Base-by-base conservation (phyloP, 2,113 vertebrate genomes). In the Aptenodytes patagonicus region DNA sequence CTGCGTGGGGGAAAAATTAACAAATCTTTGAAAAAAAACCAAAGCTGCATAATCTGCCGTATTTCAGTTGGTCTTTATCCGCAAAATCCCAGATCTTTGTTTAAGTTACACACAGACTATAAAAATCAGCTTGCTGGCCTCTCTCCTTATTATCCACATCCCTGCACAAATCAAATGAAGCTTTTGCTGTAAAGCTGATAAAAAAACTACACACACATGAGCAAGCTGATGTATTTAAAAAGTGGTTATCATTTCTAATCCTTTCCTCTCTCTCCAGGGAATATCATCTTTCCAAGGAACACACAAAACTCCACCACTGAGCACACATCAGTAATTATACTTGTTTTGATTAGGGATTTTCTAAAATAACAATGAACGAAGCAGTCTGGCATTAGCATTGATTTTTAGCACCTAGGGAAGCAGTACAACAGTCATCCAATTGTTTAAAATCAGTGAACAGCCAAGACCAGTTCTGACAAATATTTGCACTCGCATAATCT, bases 71-170 rank as follows among this genome's bases (percentile, higher is more conserved):
- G 88, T 93, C 97, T 98, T 98, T 97, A 98, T 98, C 98, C 96
- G 54, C 92, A 97, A 97, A 98, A 98, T 98, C 98, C 98, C 95
- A 92, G 97, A 98, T 98, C 97, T 98, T 98, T 98, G 98, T 98
- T 98, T 98, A 98, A 98, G 95, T 97, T 98, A 97, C 97, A 97
- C 98, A 97, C 81, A 76, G 96, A 96, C 97, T 97, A 97, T 95
- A 98, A 97, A 98, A 98, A 98, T 96, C 97, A 97, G 96, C 95
- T 98, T 81, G 34, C 95, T 97, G 97, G 96, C 95, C 97, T 97
- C 95, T 97, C 95, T 96, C 94, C 95, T 95, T 98, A 97, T 98
- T 98, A 98, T 97, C 96, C 95, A 97, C 95, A 96, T 97, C 97
- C 97, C 92, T 97, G 96, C 94, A 98, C 98, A 98, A 98, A 98